Evolutionary conservation across 2,888 invertebrate species (phyloP).

Genomic region (Orthosia gracilis): DNA sequence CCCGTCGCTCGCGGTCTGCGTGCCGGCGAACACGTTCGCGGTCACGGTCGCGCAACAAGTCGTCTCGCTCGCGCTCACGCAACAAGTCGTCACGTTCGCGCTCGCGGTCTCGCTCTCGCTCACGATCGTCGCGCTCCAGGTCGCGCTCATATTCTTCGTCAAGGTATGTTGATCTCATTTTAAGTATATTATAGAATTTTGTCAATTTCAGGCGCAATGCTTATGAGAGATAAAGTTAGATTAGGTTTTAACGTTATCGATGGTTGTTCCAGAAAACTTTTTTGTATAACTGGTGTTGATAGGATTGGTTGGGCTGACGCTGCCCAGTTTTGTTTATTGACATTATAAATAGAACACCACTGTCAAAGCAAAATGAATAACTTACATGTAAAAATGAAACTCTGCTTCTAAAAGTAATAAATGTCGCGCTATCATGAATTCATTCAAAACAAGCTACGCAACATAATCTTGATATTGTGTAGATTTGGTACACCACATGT

Average conservation of each 20-base stretch:
- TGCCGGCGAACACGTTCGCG: constrained; percentile 70
- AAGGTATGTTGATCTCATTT: constrained; percentile 74
- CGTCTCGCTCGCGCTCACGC: constrained; percentile 72
- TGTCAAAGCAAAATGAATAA: background rate
- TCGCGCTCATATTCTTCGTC: constrained; percentile 90
- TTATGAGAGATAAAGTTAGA: background rate
- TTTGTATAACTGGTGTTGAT: background rate
- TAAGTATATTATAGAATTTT: background rate
- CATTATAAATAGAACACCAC: background rate
- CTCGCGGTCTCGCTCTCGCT: constrained; percentile 71
- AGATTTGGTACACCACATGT: background rate
- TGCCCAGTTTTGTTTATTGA: background rate
- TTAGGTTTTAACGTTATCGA: background rate
- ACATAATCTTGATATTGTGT: background rate
- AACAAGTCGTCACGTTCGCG: constrained; percentile 76
- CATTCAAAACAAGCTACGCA: no score
- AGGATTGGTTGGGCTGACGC: background rate
- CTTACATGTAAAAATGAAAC: background rate
- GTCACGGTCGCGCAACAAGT: constrained; percentile 73
- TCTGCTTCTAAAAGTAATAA: background rate
- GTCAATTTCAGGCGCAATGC: background rate
- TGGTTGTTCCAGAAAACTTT: background rate
- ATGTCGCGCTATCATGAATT: background rate
- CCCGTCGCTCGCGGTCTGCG: constrained; percentile 77
- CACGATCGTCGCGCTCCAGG: constrained; percentile 77